These are phyloP conservation scores for Ovibos moschatus DNA, from an alignment of 2,113 vertebrate species.

Conservation along the genomic window DNA sequence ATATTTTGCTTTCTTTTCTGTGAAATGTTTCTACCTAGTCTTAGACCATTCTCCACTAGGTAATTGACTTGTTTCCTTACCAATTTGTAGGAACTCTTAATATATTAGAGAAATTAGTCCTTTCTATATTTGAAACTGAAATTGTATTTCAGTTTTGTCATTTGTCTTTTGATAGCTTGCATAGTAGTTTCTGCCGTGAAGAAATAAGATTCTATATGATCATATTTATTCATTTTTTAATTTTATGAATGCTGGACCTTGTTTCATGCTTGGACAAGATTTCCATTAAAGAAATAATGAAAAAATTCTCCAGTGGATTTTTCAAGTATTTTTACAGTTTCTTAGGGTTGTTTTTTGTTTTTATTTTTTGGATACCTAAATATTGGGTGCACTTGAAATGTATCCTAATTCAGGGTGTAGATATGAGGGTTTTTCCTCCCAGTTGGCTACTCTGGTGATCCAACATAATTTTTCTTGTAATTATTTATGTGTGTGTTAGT, in stretches of 20 bases:
- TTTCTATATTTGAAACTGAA: slow-evolving; percentile 16
- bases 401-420: not conserved
- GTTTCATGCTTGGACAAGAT: slow-evolving; percentile 22
- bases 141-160: not conserved
- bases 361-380: not conserved
- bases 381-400: slow-evolving; percentile 23
- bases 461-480: not conserved
- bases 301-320: slow-evolving; percentile 27
- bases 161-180: not conserved
- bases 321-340: slow-evolving; percentile 28
- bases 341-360: not conserved
- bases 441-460: not conserved
- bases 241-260: slow-evolving; percentile 37
- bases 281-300: slow-evolving; percentile 38
- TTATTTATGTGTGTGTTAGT: not conserved
- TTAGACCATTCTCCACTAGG: not conserved
- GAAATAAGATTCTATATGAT: slow-evolving; percentile 10
- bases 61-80: not conserved
- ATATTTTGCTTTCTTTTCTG: not conserved
- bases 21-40: not conserved
- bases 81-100: not conserved
- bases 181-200: not conserved
- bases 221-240: slow-evolving; percentile 40
- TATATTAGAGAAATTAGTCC: not conserved
- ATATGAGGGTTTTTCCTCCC: not conserved